Evolutionary conservation across 1,140 invertebrate genomes (phyloP), one percentile per base, ranked within the genome.

Genomic region (Rhizoglyphus robini): DNA sequence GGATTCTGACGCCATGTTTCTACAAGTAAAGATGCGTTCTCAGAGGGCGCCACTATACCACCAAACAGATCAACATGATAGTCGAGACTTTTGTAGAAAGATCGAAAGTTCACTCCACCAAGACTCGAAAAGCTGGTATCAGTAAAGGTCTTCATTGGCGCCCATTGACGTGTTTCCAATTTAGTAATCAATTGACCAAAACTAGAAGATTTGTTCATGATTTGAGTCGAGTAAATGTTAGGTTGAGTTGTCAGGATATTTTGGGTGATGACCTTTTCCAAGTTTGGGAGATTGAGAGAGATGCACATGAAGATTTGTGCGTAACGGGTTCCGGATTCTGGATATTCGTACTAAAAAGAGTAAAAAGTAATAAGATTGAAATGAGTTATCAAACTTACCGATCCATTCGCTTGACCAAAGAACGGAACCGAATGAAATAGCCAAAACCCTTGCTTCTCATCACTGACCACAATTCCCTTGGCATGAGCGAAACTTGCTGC

Each of bases 221-320:
- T 18, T 20, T 48, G 29, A 8, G 15, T 25, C 1, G 13, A 23
- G 25, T 68, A 68, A 1, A 66, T 23, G 25, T 67, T 31, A 18
- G 65, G 65, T 34, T 61, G 54, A 18, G 38, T 27, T 3, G 34
- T 25, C 2, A 68, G 25, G 15, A 68, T 27, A 13, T 68, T 67
- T 13, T 73, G 68, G 78, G 85, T 87, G 3, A 64, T 29, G 51
- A 92, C 81, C 67, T 79, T 78, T 71, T 90, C 80, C 30, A 90
- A 74, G 57, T 85, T 54, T 2, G 3, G 79, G 23, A 77, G 73
- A 0, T 78, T 72, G 4, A 91, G 75, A 0, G 86, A 86, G 31
- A 95, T 79, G 73, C 92, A 96, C 0, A 96, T 76, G 68, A 93
- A 86, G 32, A 84, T 86, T 75, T 96, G 93, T 0, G 90, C 92